These are phyloP conservation scores for Brachionus plicatilis DNA, from an alignment of 1,140 invertebrate species.

Conservation along the genomic window DNA sequence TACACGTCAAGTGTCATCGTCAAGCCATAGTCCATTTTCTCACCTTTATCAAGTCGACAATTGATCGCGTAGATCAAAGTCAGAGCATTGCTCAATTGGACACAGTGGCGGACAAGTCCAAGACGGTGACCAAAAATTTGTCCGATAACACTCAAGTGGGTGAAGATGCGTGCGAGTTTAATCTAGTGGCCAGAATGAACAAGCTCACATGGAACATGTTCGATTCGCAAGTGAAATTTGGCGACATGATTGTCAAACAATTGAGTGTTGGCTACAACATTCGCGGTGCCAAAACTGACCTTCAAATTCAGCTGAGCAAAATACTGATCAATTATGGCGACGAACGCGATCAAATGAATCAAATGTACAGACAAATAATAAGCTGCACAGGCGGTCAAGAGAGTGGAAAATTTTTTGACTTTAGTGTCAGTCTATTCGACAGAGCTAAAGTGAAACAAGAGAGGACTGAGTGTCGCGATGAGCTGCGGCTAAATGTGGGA, in stretches of 20 bases:
- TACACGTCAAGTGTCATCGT: conserved; percentile 37
- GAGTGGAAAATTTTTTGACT: conserved; percentile 20
- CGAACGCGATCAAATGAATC: neutral
- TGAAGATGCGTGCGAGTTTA: neutral
- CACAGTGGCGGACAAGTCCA: neutral
- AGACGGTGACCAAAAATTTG: neutral
- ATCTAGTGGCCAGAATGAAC: conserved; percentile 30
- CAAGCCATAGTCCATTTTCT: conserved; percentile 11
- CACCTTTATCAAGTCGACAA: neutral
- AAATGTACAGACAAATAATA: conserved; percentile 15
- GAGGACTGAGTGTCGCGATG: neutral
- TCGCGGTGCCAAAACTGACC: neutral
- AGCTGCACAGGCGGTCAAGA: conserved; percentile 7
- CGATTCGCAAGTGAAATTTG: neutral
- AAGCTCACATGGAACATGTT: conserved; percentile 35
- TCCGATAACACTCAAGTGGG: neutral
- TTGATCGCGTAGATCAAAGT: neutral
- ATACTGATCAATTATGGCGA: conserved; percentile 27
- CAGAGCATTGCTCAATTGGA: neutral
- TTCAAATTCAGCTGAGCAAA: conserved; percentile 4
- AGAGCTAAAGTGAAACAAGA: neutral
- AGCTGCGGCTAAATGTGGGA: neutral
- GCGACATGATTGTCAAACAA: neutral
- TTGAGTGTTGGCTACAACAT: conserved; percentile 8
- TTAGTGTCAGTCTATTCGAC: neutral